Percentiles rank a stretch among this genome's conserved stretches.
phyloP scores from a whole-genome alignment of 2,888 invertebrate genomes.

The Bombylius discolor region DNA sequence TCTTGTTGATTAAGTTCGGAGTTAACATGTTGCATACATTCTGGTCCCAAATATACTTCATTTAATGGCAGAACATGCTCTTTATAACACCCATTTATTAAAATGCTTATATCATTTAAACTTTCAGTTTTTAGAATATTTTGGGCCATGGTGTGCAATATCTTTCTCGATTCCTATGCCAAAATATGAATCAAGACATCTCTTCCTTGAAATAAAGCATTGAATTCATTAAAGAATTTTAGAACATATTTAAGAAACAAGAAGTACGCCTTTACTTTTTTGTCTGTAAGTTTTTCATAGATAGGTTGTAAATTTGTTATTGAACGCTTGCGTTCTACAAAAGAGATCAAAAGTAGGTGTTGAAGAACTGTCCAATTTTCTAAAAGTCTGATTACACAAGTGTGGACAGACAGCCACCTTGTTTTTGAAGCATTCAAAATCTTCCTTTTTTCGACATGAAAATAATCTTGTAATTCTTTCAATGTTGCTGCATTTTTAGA shows the following conservation, averaged over 20 bases:
- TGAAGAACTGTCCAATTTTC: too few species aligned
- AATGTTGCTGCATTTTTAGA: too few species aligned
- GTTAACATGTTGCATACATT: background rate
- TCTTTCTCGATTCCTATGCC: conserved; percentile 8
- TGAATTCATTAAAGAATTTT: conserved; percentile 15
- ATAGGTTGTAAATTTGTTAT: conserved; percentile 5
- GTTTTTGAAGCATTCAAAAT: too few species aligned
- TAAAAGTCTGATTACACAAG: too few species aligned
- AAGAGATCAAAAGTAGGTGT: too few species aligned
- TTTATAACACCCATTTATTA: too few species aligned
- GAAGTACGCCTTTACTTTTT: conserved; percentile 14
- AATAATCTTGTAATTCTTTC: too few species aligned
- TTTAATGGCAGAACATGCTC: conserved; percentile 1
- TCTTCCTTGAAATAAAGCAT: conserved; percentile 16
- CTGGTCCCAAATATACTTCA: conserved; percentile 2
- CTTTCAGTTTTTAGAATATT: conserved; percentile 5
- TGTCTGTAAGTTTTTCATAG: conserved; percentile 6
- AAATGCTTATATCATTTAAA: too few species aligned
- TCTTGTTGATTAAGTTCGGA: background rate
- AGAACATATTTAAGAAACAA: conserved; percentile 15
- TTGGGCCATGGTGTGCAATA: conserved; percentile 10
- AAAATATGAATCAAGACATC: conserved; percentile 14
- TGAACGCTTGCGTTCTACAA: too few species aligned
- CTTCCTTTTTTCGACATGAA: too few species aligned
- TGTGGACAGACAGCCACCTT: too few species aligned